A percentile compares a stretch with the other conserved stretches of the same genome.
These are phyloP conservation scores for Lasioglossum baleicum DNA, from an alignment of 1,140 invertebrate genomes.

Conservation along the genomic window DNA sequence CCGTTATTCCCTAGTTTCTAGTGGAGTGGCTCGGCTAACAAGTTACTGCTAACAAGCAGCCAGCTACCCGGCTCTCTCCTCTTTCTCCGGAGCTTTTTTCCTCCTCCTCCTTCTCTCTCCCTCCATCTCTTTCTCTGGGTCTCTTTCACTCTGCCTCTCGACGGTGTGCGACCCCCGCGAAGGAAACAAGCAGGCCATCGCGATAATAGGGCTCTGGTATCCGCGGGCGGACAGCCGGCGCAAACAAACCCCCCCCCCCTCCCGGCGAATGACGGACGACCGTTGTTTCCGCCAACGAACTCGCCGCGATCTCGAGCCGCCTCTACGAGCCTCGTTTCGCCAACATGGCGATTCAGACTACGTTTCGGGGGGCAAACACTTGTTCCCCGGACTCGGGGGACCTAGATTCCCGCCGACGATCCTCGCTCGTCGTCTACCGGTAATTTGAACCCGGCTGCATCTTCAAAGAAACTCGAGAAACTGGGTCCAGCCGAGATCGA, in stretches of 20 bases:
- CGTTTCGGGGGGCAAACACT: conserved; percentile 1
- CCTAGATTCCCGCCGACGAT: not conserved
- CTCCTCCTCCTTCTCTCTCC: not conserved
- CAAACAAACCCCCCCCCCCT: conserved; percentile 48
- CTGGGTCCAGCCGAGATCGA: no score
- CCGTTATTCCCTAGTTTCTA: conserved; percentile 46
- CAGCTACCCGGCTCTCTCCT: conserved; percentile 25
- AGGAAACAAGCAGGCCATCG: conserved; percentile 55
- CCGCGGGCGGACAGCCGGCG: conserved; percentile 20
- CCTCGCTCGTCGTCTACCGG: no score
- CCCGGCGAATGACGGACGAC: conserved; percentile 41
- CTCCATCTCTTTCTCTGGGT: not conserved
- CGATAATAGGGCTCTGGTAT: conserved; percentile 55
- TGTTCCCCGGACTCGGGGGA: not conserved
- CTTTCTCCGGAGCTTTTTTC: not conserved
- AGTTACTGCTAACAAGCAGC: conserved; percentile 60
- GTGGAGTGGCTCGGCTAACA: conserved; percentile 56
- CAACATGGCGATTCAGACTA: not conserved
- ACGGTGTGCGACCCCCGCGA: not conserved
- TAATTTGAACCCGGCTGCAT: no score
- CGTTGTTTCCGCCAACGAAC: conserved; percentile 5
- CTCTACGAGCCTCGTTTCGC: not conserved
- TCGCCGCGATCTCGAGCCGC: not conserved
- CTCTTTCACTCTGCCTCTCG: conserved; percentile 2
- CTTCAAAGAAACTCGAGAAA: no score